phyloP scores from a whole-genome alignment of 2,113 vertebrate genomes.

The Atrichornis clamosus region DNA sequence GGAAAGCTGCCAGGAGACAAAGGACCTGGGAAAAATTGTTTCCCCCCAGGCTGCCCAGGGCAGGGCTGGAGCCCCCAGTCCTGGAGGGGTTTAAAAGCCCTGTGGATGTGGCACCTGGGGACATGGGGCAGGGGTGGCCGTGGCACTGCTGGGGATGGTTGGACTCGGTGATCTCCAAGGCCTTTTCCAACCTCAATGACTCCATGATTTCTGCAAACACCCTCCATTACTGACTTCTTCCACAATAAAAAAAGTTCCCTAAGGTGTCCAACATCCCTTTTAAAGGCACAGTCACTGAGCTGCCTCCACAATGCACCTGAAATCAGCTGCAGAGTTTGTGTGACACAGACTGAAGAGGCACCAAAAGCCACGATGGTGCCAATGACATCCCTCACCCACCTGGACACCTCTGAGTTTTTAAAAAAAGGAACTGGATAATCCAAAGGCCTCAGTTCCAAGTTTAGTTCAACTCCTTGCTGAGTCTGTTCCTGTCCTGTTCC shows the following conservation, averaged over 20 bases:
- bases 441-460: not conserved
- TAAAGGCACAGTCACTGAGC: accelerated
- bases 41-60: not conserved
- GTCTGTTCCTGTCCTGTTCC: not conserved
- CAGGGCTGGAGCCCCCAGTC: not conserved
- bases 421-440: not conserved
- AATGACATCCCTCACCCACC: not conserved
- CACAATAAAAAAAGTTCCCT: accelerated
- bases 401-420: not conserved
- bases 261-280: not conserved
- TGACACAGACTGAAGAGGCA: not conserved
- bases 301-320: not conserved
- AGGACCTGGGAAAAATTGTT: not conserved
- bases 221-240: accelerated
- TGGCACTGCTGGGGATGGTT: not conserved
- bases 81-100: not conserved
- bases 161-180: not conserved
- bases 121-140: not conserved
- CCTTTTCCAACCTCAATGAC: not conserved
- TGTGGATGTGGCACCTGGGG: not conserved
- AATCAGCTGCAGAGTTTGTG: not conserved
- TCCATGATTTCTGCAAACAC: not conserved
- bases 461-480: accelerated
- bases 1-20: not conserved
- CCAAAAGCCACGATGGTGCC: not conserved